A percentile compares a stretch with the other conserved stretches of the same genome.
Evolutionary conservation across 1,140 invertebrate genomes (phyloP).

Genomic region (Psix sp.): DNA sequence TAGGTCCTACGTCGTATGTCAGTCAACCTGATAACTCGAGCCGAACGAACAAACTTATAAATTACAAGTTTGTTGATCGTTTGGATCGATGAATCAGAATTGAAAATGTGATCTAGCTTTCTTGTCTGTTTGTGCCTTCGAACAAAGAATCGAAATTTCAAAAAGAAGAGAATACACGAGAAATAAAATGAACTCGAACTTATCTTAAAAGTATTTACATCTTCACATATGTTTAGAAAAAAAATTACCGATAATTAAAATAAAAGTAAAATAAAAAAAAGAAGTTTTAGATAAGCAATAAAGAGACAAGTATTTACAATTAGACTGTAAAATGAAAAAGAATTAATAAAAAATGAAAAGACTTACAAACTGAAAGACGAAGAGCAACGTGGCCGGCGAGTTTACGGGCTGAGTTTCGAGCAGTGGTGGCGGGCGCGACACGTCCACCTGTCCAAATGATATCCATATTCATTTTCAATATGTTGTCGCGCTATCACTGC

Average conservation of each 20-base stretch:
- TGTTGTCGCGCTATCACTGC: conserved; percentile 65
- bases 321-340: neutral
- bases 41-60: conserved; percentile 77
- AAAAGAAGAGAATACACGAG: neutral
- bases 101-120: conserved; percentile 48
- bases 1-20: conserved; percentile 24
- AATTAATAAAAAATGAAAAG: conserved; percentile 2
- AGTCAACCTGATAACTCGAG: conserved; percentile 75
- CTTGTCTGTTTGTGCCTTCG: neutral
- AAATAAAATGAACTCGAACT: no score
- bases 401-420: conserved; percentile 1
- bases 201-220: no score
- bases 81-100: conserved; percentile 74
- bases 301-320: no score
- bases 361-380: neutral
- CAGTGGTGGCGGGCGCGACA: conserved; percentile 27
- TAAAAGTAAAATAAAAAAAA: no score
- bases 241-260: no score
- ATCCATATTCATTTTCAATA: conserved; percentile 69
- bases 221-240: no score
- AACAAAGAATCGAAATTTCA: neutral
- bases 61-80: conserved; percentile 76
- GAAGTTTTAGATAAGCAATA: no score
- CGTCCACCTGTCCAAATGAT: conserved; percentile 68
- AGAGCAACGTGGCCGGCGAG: neutral